phyloP scores from a whole-genome alignment of 1,140 invertebrate species.

The Elymnias hypermnestra region DNA sequence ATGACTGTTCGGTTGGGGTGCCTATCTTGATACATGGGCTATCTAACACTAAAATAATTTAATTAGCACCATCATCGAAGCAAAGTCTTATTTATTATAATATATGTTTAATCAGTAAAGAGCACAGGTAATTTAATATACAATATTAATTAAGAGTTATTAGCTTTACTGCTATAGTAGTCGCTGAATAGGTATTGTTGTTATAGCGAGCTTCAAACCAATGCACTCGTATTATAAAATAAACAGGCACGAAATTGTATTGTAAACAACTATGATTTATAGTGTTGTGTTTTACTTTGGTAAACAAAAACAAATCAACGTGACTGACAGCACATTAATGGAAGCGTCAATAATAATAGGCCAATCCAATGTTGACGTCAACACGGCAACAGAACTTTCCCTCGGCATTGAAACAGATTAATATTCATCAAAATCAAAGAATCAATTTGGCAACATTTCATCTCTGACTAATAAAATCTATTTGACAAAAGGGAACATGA shows the following conservation, averaged over 20 bases:
- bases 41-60: too few relatives aligned
- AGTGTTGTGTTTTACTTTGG: conserved; percentile 8
- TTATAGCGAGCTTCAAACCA: background rate
- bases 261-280: conserved; percentile 15
- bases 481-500: background rate
- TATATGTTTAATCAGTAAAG: too few relatives aligned
- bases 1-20: too few relatives aligned
- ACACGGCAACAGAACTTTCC: conserved; percentile 9
- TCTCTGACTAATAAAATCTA: background rate
- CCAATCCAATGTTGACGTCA: conserved; percentile 27
- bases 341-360: conserved; percentile 40
- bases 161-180: too few relatives aligned
- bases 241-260: background rate
- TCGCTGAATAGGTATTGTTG: too few relatives aligned
- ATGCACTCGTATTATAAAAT: background rate
- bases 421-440: conserved; percentile 11
- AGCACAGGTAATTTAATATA: too few relatives aligned
- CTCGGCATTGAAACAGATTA: conserved; percentile 9
- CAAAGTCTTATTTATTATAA: too few relatives aligned
- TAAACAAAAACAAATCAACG: conserved; percentile 29
- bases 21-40: too few relatives aligned
- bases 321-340: conserved; percentile 33
- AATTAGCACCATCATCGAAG: too few relatives aligned
- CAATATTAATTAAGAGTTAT: too few relatives aligned
- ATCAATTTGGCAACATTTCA: background rate